A percentile compares a stretch with the other conserved stretches of the same genome.
phyloP scores from a whole-genome alignment of 2,113 vertebrate genomes.

The Piaya cayana region DNA sequence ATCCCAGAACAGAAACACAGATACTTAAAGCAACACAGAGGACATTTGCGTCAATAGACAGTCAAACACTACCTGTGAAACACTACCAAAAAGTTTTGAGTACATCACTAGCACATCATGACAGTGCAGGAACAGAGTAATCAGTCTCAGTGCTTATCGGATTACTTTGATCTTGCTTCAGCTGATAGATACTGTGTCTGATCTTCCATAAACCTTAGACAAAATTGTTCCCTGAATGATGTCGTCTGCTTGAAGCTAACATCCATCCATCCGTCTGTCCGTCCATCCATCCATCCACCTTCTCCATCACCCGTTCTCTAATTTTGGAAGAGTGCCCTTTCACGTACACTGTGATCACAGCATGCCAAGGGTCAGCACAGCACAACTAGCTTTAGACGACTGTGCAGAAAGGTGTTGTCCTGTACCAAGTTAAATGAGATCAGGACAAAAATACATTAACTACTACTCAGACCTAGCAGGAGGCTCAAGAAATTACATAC shows the following conservation, averaged over 20 bases:
- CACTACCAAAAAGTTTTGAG: neutral
- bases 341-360: neutral
- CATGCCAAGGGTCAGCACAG: neutral
- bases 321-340: neutral
- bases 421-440: neutral
- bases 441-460: neutral
- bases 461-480: neutral
- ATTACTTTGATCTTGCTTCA: neutral
- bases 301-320: neutral
- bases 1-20: neutral
- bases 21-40: neutral
- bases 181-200: neutral
- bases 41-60: neutral
- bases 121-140: neutral
- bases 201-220: conserved; percentile 8
- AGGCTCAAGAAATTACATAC: neutral
- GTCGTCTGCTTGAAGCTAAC: neutral
- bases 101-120: neutral
- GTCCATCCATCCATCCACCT: neutral
- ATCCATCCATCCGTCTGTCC: neutral
- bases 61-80: neutral
- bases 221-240: neutral
- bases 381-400: neutral
- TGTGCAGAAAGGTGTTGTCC: neutral
- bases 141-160: neutral